Evolutionary conservation across 2,113 vertebrate species (phyloP).

Genomic region (Mobula birostris): DNA sequence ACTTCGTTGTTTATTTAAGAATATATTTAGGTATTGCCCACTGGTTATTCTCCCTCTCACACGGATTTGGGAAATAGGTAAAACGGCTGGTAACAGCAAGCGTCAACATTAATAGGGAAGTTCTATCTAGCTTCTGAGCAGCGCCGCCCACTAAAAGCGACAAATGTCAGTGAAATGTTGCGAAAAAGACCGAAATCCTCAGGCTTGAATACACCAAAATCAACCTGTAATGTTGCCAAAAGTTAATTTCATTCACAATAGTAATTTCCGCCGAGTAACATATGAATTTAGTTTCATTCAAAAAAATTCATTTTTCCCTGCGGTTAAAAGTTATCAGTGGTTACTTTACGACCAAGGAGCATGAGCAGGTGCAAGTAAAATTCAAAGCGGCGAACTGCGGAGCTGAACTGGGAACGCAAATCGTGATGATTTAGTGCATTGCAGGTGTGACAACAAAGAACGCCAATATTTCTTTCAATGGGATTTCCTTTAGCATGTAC

Average conservation of each 20-base stretch:
- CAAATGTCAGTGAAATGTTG: neutral
- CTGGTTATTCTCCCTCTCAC: neutral
- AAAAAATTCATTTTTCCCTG: neutral
- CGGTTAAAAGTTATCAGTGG: neutral
- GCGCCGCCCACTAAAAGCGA: neutral
- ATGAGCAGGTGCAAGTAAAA: neutral
- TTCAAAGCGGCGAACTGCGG: neutral
- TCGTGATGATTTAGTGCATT: neutral
- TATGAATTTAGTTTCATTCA: neutral
- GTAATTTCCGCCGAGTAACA: neutral
- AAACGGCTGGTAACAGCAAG: too few species aligned
- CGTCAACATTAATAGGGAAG: neutral
- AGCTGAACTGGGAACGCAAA: neutral
- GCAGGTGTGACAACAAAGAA: conserved; percentile 51
- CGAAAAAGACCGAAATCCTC: neutral
- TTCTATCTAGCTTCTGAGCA: neutral
- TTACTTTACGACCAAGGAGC: neutral
- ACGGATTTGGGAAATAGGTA: neutral
- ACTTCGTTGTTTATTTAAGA: neutral
- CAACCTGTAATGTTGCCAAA: neutral
- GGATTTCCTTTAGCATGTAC: conserved; percentile 54
- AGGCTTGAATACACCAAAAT: neutral
- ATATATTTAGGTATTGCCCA: neutral
- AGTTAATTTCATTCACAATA: neutral
- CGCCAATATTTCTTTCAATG: conserved; percentile 33